Base-by-base conservation (phyloP, 2,888 invertebrate species). In the Thera britannica region DNA sequence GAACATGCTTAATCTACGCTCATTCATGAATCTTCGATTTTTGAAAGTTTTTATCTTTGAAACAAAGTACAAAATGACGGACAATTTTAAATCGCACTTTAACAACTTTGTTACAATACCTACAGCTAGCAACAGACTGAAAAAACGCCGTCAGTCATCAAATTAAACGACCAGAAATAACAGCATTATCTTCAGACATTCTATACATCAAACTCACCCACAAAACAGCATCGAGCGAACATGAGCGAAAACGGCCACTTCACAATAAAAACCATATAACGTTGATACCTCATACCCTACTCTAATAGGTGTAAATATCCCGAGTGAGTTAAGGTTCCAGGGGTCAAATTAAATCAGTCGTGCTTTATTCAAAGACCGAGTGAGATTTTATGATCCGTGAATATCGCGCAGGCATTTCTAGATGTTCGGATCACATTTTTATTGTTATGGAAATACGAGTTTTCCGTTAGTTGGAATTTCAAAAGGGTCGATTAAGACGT, bases 401-500 rank as follows among this genome's bases (percentile, higher is more conserved):
- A 93, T 92, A 93, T 91, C 92, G 89, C 90, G 78, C 87, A 89
- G 88, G 92, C 92, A 92, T 93, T 92, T 90, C 91, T 92, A 91
- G 93, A 92, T 92, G 92, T 92, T 90, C 86, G 90, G 90, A 93
- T 92, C 92, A 91, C 88, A 90, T 93, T 93, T 93, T 93, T 93
- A 93, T 93, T 93, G 93, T 93, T 91, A 93, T 93, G 92, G 92
- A 92, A 93, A 93, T 92, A 88, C 85, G 92, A 90, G 90, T 91
- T 93, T 92, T 85, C 92, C 89, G 92, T 92, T 93, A 93, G 92
- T 92, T 91, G 90, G 91, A 89, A 91, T 92, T 92, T 92, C 92
- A 89, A 93, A 93, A 92, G 92, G 93, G 93, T 88, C 92, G 92
- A 92, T 93, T 93, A 92, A 92, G 85, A 90, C 88, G 91, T 92